Evolutionary conservation across 2,888 invertebrate genomes (phyloP), one percentile per base, ranked within the genome.

Genomic region (Tetheella fluctuosa): DNA sequence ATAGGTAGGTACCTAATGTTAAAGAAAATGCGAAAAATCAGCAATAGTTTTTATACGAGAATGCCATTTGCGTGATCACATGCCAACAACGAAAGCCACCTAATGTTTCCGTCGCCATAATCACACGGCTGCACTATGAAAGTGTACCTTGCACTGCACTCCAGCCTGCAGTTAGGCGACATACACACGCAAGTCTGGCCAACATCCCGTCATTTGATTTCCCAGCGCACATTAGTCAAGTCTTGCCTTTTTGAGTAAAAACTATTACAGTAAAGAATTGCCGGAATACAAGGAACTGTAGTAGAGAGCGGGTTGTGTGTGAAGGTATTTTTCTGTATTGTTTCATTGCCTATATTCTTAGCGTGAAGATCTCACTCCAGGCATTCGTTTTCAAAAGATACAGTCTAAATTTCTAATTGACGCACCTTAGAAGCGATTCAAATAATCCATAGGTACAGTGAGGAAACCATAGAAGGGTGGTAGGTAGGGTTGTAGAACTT

Each of bases 161-260:
- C 68, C 53, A 64, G 65, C 58, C 60, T 58, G 59, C 59, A 17
- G 54, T 58, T 54, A 71, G 63, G 70, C 63, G 60, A 62, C 58
- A 67, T 68, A 63, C 64, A 66, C 73, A 73, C 70, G 74, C 74
- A 67, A 70, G 71, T 69, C 67, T 69, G 64, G 65, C 64, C 71
- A 65, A 74, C 77, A 80, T 78, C 79, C 79, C 74, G 80, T 72
- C 73, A 62, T 61, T 65, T 70, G 69, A 72, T 79, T 76, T 79
- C 78, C 73, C 70, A 69, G 68, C 61, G 65, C 60, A 67, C 64
- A 59, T 65, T 74, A 76, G 72, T 77, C 71, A 74, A 70, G 77
- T 76, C 72, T 80, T 75, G 73, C 79, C 81, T 80, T 80, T 78
- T 77, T 63, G 68, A 73, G 76, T 70, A 67, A 6, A 25, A 62